Evolutionary conservation across 2,797 vertebrate genomes (phyloP), one percentile per base, ranked within the genome.

Genomic region (Geotrypetes seraphini): DNA sequence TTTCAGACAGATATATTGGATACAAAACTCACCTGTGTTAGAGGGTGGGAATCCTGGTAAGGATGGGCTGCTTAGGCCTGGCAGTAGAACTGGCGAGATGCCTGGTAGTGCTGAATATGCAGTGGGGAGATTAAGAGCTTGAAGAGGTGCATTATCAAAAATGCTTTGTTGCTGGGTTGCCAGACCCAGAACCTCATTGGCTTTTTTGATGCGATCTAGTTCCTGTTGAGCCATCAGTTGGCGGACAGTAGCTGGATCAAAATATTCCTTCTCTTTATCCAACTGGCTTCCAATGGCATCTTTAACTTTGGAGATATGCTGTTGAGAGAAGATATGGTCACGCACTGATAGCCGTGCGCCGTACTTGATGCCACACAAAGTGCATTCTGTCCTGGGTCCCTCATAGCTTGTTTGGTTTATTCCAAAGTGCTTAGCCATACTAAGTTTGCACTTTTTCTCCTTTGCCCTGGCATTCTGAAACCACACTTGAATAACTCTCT

Each of bases 401-500:
- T 97, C 94, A 0, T 99, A 98, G 57, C 87, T 93, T 9, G 93
- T 90, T 59, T 97, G 96, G 87, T 94, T 98, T 72, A 99, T 98
- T 77, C 93, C 96, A 50, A 99, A 99, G 81, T 99, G 96, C 81
- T 99, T 99, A 67, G 96, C 96, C 95, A 99, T 99, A 73, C 90
- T 99, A 57, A 99, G 83, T 70, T 99, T 99, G 46, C 93, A 85
- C 75, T 99, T 99, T 79, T 99, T 99, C 66, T 99, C 96, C 73
- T 99, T 99, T 18, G 96, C 94, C 62, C 96, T 85, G 39, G 96
- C 96, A 73, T 99, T 99, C 81, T 99, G 96, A 83, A 99, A 99
- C 96, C 96, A 99, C 68, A 99, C 96, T 80, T 99, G 96, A 74
- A 99, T 96, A 40, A 99, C 96, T 85, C 96, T 90, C 83, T 99